Evolutionary conservation across 2,113 vertebrate genomes (phyloP).

Genomic region (Procapra przewalskii): DNA sequence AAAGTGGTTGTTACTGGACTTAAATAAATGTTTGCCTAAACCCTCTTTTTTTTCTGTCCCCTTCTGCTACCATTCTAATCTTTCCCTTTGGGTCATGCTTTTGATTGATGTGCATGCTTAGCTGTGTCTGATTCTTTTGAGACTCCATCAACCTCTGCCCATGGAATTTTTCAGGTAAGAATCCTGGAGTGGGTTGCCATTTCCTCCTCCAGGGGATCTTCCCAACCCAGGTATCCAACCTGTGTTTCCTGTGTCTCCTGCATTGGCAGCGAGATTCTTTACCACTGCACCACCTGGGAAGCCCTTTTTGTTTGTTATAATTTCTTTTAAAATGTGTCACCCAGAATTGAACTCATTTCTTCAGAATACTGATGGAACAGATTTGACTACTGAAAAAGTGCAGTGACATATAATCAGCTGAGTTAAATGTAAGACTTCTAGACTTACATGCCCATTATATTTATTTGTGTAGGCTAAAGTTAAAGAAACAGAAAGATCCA

Average conservation of each 20-base stretch:
- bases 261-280: neutral
- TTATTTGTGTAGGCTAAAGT: neutral
- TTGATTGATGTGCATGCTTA: neutral
- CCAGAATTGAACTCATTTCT: neutral
- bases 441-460: neutral
- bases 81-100: neutral
- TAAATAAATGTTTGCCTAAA: neutral
- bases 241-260: neutral
- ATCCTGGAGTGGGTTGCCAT: neutral
- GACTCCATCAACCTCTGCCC: neutral
- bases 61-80: neutral
- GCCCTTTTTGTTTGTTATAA: neutral
- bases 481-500: neutral
- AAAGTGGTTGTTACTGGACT: neutral
- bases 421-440: neutral
- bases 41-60: neutral
- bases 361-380: neutral
- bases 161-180: neutral
- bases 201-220: neutral
- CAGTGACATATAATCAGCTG: neutral
- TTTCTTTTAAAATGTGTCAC: neutral
- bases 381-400: neutral
- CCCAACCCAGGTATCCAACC: neutral
- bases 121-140: neutral
- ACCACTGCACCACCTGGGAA: neutral